phyloP scores from a whole-genome alignment of 2,888 invertebrate species.

The Lymantria dispar region DNA sequence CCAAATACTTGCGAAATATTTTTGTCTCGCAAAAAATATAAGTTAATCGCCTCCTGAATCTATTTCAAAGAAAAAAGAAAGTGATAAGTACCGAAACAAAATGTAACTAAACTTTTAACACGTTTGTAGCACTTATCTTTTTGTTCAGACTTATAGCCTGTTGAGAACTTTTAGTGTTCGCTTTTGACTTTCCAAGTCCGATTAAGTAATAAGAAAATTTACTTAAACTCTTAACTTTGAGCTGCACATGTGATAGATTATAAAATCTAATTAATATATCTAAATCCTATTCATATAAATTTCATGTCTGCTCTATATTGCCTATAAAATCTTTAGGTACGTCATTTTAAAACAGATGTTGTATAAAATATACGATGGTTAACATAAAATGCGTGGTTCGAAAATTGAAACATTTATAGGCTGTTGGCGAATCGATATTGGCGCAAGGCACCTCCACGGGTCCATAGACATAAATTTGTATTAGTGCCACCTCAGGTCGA shows the following conservation, averaged over 20 bases:
- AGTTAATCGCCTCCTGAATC: slow-evolving; percentile 15
- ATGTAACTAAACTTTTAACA: slow-evolving; percentile 7
- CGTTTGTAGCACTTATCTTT: slow-evolving; percentile 3
- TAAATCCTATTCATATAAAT: too few relatives aligned
- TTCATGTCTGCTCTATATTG: neutral
- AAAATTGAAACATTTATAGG: slow-evolving; percentile 77
- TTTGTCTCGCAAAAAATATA: slow-evolving; percentile 11
- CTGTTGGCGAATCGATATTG: slow-evolving; percentile 66
- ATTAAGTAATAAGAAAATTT: neutral
- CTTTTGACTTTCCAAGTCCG: neutral
- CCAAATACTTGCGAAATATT: slow-evolving; percentile 13
- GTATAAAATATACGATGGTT: slow-evolving; percentile 41
- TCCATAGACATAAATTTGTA: slow-evolving; percentile 79
- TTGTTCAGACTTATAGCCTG: slow-evolving; percentile 4
- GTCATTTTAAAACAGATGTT: slow-evolving; percentile 7
- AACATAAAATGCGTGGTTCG: slow-evolving; percentile 53
- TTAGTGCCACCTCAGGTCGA: slow-evolving; percentile 80
- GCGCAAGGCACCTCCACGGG: slow-evolving; percentile 50
- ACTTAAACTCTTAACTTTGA: neutral
- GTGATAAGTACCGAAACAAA: slow-evolving; percentile 8
- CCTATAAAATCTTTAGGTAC: neutral
- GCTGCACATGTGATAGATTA: neutral
- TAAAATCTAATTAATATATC: neutral
- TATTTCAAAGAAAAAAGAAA: slow-evolving; percentile 3
- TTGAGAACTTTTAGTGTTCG: neutral